Base-by-base conservation (phyloP, 2,113 vertebrate species). In the Phasianus colchicus region DNA sequence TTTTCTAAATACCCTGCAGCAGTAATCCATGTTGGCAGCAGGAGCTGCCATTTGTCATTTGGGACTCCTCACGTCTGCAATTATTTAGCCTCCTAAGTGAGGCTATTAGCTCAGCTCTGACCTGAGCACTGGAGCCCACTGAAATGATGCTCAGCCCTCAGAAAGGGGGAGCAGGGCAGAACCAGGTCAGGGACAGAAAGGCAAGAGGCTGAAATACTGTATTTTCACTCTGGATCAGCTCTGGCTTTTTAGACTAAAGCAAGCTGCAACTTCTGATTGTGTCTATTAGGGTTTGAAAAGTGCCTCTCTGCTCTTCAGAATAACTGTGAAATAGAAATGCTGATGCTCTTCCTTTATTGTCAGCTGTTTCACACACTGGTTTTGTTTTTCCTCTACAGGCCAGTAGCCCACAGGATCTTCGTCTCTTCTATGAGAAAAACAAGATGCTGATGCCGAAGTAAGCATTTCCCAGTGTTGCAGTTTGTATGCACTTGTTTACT, bases 401-500 rank as follows among this genome's bases (percentile, higher is more conserved):
- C 87, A 99, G 98, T 97, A 99, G 98, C 71, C 99, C 99, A 3
- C 99, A 99, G 94, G 99, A 99, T 90, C 98, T 99, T 43, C 98
- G 99, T 27, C 98, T 99, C 73, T 99, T 98, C 97, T 99, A 99
- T 11, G 99, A 99, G 98, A 99, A 98, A 97, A 99, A 99, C 97
- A 98, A 98, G 97, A 99, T 97, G 50, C 97, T 99, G 83, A 97
- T 98, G 90, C 99, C 99, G 52, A 98, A 97, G 99, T 99, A 95
- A 98, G 99, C 95, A 11, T 86, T 92, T 83, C 40, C 66, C 66
- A 82, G 45, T 73, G 82, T 72, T 17, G 9, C 32, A 27, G 2
- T 88, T 92, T 64, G 19, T 60, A 50, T 71, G 38, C 72, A 16
- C 77, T 88, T 94, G 95, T 93, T 95, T 90, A 88, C 77, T 73